Conservation (phyloP, 2,888 invertebrate species). For the Platycheirus rosarum region DNA sequence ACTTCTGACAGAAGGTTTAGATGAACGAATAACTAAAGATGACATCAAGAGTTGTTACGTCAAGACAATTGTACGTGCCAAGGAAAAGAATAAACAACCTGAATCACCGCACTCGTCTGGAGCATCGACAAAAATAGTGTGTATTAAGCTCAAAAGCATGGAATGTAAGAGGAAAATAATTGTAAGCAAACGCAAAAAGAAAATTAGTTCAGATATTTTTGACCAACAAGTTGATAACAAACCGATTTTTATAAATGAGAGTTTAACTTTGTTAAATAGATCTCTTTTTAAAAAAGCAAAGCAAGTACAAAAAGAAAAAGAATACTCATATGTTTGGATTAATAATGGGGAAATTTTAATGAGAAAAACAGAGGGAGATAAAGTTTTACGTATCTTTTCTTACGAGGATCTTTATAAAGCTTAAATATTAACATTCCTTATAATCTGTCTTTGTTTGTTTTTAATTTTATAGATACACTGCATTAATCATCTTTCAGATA, state of each 20-base stretch:
- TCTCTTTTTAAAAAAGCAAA: no score
- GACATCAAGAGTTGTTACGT: conserved; percentile 22
- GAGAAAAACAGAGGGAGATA: not conserved
- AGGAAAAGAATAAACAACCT: not conserved
- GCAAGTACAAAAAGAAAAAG: no score
- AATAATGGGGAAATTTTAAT: not conserved
- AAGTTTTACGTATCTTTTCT: not conserved
- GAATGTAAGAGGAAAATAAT: not conserved
- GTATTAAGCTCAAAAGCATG: not conserved
- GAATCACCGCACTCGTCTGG: no score
- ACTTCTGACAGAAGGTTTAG: conserved; percentile 4
- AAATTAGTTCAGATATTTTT: not conserved
- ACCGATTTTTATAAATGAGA: no score
- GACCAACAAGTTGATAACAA: no score
- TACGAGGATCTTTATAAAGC: not conserved
- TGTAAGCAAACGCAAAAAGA: not conserved
- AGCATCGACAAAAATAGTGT: not conserved
- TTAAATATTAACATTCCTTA: no score
- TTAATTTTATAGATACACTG: no score
- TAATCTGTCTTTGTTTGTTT: no score
- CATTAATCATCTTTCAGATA: no score
- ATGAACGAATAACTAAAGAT: not conserved
- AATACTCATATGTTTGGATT: not conserved
- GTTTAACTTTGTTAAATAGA: no score
- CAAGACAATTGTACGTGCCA: not conserved